Percentiles rank a stretch among this genome's conserved stretches.
Evolutionary conservation across 2,797 vertebrate genomes (phyloP).

Genomic region (Etheostoma perlongum): DNA sequence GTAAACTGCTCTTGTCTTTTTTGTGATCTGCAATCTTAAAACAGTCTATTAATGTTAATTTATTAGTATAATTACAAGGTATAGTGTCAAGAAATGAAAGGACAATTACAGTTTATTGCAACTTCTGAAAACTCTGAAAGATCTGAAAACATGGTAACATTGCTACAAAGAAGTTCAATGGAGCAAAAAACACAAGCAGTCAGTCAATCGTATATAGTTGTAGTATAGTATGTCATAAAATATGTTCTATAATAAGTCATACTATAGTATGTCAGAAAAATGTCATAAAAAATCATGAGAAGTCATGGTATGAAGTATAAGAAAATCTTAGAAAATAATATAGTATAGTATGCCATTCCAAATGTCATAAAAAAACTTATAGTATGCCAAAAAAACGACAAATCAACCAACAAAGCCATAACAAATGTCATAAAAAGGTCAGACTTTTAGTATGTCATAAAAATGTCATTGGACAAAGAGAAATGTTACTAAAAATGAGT

Average conservation of each 20-base stretch:
- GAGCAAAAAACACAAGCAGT: background rate
- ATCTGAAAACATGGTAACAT: background rate
- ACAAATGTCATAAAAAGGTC: too few relatives aligned
- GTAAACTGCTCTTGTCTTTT: constrained; percentile 5
- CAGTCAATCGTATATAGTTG: background rate
- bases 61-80: background rate
- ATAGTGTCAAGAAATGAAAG: background rate
- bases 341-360: background rate
- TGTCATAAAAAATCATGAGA: background rate
- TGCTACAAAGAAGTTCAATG: background rate
- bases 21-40: background rate
- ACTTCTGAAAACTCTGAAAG: too few relatives aligned
- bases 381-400: background rate
- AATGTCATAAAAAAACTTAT: background rate
- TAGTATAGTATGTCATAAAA: background rate
- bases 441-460: background rate
- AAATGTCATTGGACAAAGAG: background rate
- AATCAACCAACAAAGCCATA: background rate
- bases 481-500: background rate
- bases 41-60: background rate
- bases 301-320: background rate
- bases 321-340: background rate
- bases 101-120: background rate
- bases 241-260: background rate
- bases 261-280: background rate